Percentiles rank a stretch among this genome's conserved stretches.
Evolutionary conservation across 2,888 invertebrate genomes (phyloP).

Genomic region (Ceriagrion tenellum): DNA sequence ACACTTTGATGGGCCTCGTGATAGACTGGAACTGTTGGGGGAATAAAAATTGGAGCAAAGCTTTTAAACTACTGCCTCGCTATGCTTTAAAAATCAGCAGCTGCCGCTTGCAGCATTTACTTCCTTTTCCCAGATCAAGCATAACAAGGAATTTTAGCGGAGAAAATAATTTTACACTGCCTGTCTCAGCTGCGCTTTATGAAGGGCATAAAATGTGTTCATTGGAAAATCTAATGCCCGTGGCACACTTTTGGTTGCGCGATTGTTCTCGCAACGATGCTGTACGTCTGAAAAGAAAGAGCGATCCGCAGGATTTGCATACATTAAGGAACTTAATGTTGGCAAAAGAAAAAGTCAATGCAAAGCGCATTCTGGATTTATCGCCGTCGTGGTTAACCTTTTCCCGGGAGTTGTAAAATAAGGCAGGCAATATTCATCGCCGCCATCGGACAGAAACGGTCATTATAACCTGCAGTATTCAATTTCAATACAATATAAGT

Average conservation of each 20-base stretch:
- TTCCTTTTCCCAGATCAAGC: background rate
- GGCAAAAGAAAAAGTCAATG: background rate
- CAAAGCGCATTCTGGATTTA: background rate
- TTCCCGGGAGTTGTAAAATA: background rate
- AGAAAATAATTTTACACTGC: background rate
- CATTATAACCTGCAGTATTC: background rate
- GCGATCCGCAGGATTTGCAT: background rate
- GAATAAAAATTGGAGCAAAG: background rate
- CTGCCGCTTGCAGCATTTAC: background rate
- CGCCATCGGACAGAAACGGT: background rate
- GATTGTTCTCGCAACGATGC: slow-evolving; percentile 16
- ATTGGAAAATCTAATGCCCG: slow-evolving; percentile 21
- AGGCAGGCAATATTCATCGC: background rate
- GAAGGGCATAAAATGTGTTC: slow-evolving; percentile 5
- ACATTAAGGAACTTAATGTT: background rate
- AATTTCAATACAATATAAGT: too few relatives aligned
- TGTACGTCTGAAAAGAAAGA: background rate
- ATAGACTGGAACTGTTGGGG: too few relatives aligned
- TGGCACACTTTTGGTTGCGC: background rate
- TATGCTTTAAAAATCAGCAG: background rate
- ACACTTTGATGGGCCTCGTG: too few relatives aligned
- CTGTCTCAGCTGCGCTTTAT: slow-evolving; percentile 17
- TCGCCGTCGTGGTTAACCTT: background rate
- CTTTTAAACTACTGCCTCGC: background rate
- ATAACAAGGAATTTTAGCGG: background rate